Conservation (phyloP, 2,113 vertebrate species). For the Eira barbara region DNA sequence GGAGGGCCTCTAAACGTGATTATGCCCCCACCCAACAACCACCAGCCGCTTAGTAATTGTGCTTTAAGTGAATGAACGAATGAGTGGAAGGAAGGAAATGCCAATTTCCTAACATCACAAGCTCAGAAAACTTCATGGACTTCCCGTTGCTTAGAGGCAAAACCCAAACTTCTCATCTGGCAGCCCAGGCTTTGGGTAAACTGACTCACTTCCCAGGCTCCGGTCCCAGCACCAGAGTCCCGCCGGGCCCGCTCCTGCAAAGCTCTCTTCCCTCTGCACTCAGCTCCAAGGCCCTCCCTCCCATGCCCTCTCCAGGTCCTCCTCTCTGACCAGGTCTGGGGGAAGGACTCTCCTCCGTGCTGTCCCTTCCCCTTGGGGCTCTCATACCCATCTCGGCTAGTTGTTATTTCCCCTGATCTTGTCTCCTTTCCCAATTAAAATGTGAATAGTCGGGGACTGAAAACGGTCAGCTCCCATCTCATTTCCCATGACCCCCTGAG, state of each 20-base stretch:
- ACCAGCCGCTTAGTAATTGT: background rate
- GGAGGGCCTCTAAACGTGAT: background rate
- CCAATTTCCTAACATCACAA: background rate
- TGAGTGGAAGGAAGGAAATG: background rate
- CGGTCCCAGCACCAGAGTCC: background rate
- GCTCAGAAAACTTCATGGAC: background rate
- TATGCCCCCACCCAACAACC: background rate
- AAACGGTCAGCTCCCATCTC: fast-evolving
- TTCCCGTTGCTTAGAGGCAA: background rate
- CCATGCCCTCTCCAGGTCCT: background rate
- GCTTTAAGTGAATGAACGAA: background rate
- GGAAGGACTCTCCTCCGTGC: background rate
- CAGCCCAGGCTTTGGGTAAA: background rate
- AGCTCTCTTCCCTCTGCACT: background rate
- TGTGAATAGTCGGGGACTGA: background rate
- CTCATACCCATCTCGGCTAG: background rate
- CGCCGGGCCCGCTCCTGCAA: background rate
- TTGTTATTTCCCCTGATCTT: background rate
- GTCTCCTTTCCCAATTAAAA: background rate
- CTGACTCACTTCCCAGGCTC: background rate
- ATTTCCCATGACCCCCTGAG: fast-evolving
- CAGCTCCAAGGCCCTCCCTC: too few species aligned
- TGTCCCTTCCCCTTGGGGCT: too few species aligned
- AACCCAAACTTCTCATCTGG: background rate
- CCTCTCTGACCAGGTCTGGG: background rate